Evolutionary conservation across 1,140 invertebrate species (phyloP).

Genomic region (Notospermus geniculatus): DNA sequence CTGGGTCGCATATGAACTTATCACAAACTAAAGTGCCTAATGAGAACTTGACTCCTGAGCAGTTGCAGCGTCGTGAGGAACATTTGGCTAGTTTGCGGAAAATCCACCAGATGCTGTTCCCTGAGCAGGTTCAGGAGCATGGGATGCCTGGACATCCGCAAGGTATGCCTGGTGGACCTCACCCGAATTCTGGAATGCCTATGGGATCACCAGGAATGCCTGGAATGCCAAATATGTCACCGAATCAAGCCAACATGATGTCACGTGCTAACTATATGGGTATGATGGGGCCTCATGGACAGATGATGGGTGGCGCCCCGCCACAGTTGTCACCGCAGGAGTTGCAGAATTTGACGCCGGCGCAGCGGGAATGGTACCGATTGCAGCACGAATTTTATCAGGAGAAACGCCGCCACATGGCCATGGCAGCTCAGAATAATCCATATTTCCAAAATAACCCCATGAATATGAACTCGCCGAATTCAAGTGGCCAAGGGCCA

Average conservation of each 20-base stretch:
- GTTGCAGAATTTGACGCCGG: conserved; percentile 45
- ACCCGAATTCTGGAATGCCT: conserved; percentile 26
- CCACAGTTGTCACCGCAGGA: conserved; percentile 34
- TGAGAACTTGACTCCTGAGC: conserved; percentile 94
- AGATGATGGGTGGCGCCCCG: conserved; percentile 40
- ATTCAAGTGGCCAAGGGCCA: conserved; percentile 23
- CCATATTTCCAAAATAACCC: conserved; percentile 1
- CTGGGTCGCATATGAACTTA: conserved; percentile 35
- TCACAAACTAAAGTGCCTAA: conserved; percentile 66
- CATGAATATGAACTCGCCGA: not conserved
- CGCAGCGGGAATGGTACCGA: conserved; percentile 73
- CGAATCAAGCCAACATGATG: conserved; percentile 40
- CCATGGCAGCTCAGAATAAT: too few relatives aligned
- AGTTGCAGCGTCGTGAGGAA: conserved; percentile 88
- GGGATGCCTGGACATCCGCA: conserved; percentile 30
- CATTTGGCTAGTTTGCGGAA: conserved; percentile 86
- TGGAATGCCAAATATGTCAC: conserved; percentile 19
- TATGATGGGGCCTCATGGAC: conserved; percentile 44
- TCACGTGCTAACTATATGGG: conserved; percentile 45
- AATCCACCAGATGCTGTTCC: conserved; percentile 89
- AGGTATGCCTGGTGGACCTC: conserved; percentile 48
- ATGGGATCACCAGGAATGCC: conserved; percentile 20
- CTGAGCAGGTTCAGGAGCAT: conserved; percentile 59
- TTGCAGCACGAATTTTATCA: conserved; percentile 64
- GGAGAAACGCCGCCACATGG: conserved; percentile 36